Conservation (phyloP, 2,888 invertebrate species). For the Pristionchus japonicus region DNA sequence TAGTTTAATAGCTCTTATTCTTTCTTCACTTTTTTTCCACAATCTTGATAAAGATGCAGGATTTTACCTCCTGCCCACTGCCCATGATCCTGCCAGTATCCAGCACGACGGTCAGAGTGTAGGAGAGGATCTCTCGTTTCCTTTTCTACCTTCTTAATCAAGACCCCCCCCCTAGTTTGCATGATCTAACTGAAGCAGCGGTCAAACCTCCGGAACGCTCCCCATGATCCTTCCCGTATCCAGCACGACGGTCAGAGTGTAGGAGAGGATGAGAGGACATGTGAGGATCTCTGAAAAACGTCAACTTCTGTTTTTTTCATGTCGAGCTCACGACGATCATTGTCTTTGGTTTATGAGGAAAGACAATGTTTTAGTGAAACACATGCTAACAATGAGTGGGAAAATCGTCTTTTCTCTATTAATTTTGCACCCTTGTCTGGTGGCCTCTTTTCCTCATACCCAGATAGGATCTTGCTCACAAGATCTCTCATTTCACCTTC, state of each 20-base stretch:
- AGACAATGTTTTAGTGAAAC: too few relatives aligned
- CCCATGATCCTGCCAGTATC: slow-evolving; percentile 55
- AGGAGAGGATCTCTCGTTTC: slow-evolving; percentile 61
- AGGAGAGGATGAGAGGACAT: slow-evolving; percentile 57
- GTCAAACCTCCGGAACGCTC: not conserved
- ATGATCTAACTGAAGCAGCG: too few relatives aligned
- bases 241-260: slow-evolving; percentile 57
- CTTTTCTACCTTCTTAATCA: too few relatives aligned
- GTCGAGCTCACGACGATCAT: too few relatives aligned
- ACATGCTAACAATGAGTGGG: not conserved
- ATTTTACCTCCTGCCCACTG: not conserved
- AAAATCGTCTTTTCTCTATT: not conserved
- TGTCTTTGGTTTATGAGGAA: too few relatives aligned
- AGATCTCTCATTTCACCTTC: too few relatives aligned
- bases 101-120: slow-evolving; percentile 57
- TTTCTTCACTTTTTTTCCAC: too few relatives aligned
- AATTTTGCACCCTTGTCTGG: not conserved
- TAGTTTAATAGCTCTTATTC: too few relatives aligned
- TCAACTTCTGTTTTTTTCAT: too few relatives aligned
- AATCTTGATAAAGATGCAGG: too few relatives aligned
- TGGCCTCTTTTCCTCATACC: slow-evolving; percentile 14
- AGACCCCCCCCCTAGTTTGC: too few relatives aligned
- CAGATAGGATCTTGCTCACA: not conserved
- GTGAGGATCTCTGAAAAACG: slow-evolving; percentile 55
- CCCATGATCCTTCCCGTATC: slow-evolving; percentile 56